Base-by-base conservation (phyloP, 2,888 invertebrate species). In the Polia nebulosa region DNA sequence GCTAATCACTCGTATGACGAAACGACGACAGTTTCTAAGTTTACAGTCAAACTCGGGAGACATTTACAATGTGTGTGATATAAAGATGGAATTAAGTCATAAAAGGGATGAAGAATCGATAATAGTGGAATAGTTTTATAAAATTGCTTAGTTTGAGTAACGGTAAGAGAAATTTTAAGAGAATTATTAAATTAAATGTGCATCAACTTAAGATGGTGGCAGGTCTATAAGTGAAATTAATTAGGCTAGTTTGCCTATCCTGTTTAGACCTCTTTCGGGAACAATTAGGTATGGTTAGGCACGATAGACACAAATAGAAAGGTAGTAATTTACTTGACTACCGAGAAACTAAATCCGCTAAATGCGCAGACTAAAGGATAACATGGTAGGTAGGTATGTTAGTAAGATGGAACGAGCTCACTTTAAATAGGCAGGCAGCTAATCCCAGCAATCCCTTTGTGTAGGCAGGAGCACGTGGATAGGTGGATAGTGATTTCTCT, bases 381-480 rank as follows among this genome's bases (percentile, higher is more conserved):
- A 56, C 7, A 15, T 6, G 27, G 11, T 36, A 13, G n/a, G n/a
- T 41, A 6, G n/a, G 39, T 25, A n/a, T 9, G 56, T 56, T 39
- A 56, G 56, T 34, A 53, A 41, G 27, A 56, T 56, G 41, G 56
- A 56, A 56, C 56, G 39, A 41, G 41, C 56, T 56, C 56, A 56
- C 56, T 55, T 39, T 39, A 55, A 25, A 36, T 55, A 55, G 39
- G 55, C 25, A 39, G 39, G 6, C 55, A 25, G 39, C 39, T 25
- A 27, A n/a, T 56, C 39, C 11, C 55, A 55, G 55, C 25, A 55
- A 20, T 32, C 20, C 52, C n/a, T 32, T 20, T 7, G 32, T 7
- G 32, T 52, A 15, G 52, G 15, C 34, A 34, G 52, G 34, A 55
- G 13, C 25, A 55, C n/a, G 56, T 41, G 13, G 39, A 52, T 52